Percentiles rank a stretch among this genome's conserved stretches.
These are phyloP conservation scores for Colossoma macropomum DNA, from an alignment of 2,113 vertebrate species.

Conservation along the genomic window DNA sequence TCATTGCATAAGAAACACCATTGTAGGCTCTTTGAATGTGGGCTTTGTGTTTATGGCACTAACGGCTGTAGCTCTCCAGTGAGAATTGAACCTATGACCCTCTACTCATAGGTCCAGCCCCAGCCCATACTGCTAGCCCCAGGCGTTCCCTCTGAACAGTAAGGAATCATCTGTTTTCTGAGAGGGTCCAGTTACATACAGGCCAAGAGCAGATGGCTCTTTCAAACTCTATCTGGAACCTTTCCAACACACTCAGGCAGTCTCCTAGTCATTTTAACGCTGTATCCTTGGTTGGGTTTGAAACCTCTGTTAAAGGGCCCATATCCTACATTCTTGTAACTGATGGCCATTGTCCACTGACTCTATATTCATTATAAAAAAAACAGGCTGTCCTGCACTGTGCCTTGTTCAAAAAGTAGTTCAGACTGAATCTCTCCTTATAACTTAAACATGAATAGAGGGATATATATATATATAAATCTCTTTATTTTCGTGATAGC, in stretches of 20 bases:
- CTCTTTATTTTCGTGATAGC: no score
- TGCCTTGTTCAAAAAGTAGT: no score
- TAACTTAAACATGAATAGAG: no score
- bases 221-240: conserved; percentile 29
- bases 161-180: conserved; percentile 6
- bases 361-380: no score
- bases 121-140: conserved; percentile 7
- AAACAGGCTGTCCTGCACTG: no score
- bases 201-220: conserved; percentile 37
- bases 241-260: conserved; percentile 1
- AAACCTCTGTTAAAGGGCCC: background rate
- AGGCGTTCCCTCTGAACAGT: conserved; percentile 19
- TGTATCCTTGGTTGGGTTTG: background rate
- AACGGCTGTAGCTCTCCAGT: background rate
- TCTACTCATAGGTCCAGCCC: background rate
- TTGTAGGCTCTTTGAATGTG: background rate
- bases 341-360: no score
- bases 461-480: no score
- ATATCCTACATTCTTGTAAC: no score
- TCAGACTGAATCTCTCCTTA: no score
- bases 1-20: background rate
- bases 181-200: conserved; percentile 28
- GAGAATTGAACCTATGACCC: conserved; percentile 36
- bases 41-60: background rate
- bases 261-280: background rate